Conservation (phyloP, 2,797 vertebrate genomes). For the Choloepus didactylus region DNA sequence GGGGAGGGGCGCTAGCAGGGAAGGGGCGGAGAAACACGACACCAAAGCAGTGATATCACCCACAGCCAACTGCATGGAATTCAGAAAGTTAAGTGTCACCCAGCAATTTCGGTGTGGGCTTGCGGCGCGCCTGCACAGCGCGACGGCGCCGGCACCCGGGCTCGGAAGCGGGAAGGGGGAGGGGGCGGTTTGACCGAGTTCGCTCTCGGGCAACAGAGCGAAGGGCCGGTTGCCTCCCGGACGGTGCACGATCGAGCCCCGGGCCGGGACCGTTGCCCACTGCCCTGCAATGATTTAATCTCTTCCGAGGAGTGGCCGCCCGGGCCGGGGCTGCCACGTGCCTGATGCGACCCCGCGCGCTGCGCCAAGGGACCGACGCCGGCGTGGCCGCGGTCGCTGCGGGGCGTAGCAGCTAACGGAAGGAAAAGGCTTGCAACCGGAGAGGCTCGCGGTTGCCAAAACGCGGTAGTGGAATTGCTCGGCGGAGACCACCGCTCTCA, state of each 20-base stretch:
- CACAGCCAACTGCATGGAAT: slow-evolving; percentile 53
- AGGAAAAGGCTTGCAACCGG: background rate
- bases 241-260: slow-evolving; percentile 27
- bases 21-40: slow-evolving; percentile 73
- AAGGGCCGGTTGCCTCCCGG: background rate
- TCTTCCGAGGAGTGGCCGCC: background rate
- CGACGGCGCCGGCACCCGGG: slow-evolving; percentile 37
- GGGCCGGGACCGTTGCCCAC: background rate
- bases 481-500: background rate
- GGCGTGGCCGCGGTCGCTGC: background rate
- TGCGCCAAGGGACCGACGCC: slow-evolving; percentile 2
- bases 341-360: slow-evolving; percentile 8
- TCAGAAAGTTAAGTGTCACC: slow-evolving; percentile 83
- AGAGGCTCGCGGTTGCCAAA: background rate
- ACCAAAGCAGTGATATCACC: slow-evolving; percentile 73
- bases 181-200: slow-evolving; percentile 33
- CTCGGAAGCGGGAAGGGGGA: slow-evolving; percentile 25
- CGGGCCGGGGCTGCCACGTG: slow-evolving; percentile 70
- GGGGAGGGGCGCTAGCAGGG: slow-evolving; percentile 70
- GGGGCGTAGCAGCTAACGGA: background rate
- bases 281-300: slow-evolving; percentile 66
- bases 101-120: slow-evolving; percentile 59
- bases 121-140: slow-evolving; percentile 62
- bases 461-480: background rate
- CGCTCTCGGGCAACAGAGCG: background rate